Conservation (phyloP, 2,888 invertebrate species). For the Melieria picta region DNA sequence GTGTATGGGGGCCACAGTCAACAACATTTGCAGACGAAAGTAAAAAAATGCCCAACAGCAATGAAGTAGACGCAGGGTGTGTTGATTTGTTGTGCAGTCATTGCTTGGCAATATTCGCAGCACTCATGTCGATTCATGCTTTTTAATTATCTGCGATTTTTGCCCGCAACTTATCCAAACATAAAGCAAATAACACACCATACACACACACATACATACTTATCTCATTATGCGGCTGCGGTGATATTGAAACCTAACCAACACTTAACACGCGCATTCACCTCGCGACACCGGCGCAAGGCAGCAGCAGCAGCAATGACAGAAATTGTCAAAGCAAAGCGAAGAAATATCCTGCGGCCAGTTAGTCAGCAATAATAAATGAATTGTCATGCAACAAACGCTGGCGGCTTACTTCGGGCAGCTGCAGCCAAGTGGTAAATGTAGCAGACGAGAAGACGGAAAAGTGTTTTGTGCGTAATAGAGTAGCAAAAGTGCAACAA, state of each 20-base stretch:
- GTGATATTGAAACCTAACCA: too few species aligned
- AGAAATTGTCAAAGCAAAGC: neutral
- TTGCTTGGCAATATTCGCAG: too few species aligned
- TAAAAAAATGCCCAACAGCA: neutral
- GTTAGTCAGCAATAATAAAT: neutral
- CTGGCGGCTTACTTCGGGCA: neutral
- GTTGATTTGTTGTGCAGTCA: neutral
- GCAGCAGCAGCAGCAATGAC: neutral
- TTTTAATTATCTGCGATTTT: slow-evolving; percentile 4
- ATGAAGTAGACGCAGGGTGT: too few species aligned
- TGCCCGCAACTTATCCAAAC: neutral
- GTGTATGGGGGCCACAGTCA: neutral
- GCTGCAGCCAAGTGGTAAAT: neutral
- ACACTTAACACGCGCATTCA: too few species aligned
- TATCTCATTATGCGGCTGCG: too few species aligned
- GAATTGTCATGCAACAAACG: neutral
- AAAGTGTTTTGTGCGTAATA: too few species aligned
- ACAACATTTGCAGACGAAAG: slow-evolving; percentile 1
- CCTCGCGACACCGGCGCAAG: too few species aligned
- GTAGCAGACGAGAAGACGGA: too few species aligned
- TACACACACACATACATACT: too few species aligned
- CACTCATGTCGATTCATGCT: slow-evolving; percentile 3
- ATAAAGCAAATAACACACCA: neutral
- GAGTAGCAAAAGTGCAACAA: too few species aligned
- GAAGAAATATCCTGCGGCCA: slow-evolving; percentile 16